Evolutionary conservation across 2,888 invertebrate species (phyloP), one percentile per base, ranked within the genome.

Genomic region (Drosophila antonietae): DNA sequence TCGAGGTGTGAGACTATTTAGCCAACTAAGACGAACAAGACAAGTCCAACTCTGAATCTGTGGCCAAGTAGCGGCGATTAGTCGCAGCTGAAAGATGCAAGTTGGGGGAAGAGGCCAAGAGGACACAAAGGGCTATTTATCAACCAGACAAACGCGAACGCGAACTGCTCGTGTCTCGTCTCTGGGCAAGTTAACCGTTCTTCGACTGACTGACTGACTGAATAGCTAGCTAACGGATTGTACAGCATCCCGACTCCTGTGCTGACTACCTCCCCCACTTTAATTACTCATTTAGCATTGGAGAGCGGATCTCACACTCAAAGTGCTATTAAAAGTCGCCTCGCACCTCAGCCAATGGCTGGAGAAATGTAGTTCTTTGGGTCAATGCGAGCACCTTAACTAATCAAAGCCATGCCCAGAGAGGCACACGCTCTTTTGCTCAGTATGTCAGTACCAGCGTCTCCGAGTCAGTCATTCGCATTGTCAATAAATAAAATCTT

Each of bases 1-100:
- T 44, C 61, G 68, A 88, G 86, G 84, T 84, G 84, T 84, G 88
- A 86, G 84, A 81, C 86, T 88, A 86, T 81, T 88, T 88, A 83
- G 78, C 81, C 80, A 68, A 57, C 77, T 71, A 49, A 60, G 51
- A 47, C 63, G 15, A 43, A 52, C 35, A 57, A 61, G 76, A 23
- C 23, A 43, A 61, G 71, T 39, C 52, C 33, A 39, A 59, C 46
- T 63, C 70, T 53, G 61, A 58, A 63, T 74, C 61, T 66, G 41
- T 62, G 80, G 68, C 80, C 69, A 88, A 79, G 55, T 69, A 55
- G 80, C 66, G 68, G 59, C 81, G 88, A 88, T 84, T 88, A 88
- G 88, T 80, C 75, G 56, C 73, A 73, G 74, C 53, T 62, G 58
- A 57, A 43, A 47, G 43, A 41, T 55, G 56, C 18, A 20, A 51